Evolutionary conservation across 2,113 vertebrate genomes (phyloP), one percentile per base, ranked within the genome.

Genomic region (Notiomystis cincta): DNA sequence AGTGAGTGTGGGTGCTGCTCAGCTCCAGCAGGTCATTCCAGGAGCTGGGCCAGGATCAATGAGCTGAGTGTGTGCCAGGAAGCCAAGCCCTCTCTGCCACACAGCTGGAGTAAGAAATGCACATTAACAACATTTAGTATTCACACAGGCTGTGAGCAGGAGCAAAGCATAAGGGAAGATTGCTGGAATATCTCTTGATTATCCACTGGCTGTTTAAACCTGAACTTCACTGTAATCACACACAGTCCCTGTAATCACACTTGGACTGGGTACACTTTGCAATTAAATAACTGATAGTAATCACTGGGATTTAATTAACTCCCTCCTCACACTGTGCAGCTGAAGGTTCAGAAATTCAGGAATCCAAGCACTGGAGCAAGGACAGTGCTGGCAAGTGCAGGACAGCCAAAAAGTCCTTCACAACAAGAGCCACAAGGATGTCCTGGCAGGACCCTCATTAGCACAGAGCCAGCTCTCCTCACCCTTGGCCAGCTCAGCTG

Each of bases 381-480:
- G 30, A n/a, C 38, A 64, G 37, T 3, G 40, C 13, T 67, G 48
- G 14, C 4, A 51, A 30, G 7, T 12, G 15, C 31, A 47, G 31
- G 75, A 56, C 48, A 92, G 44, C n/a, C 44, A 47, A 10, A 50
- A 54, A 75, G 8, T 17, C 71, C 62, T 62, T 33, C 40, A 27
- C 61, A 50, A 11, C 1, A 2, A 60, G 62, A 33, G 6, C 3
- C 35, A 4, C 15, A 62, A 15, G 1, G 4, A 13, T 6, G 42
- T 8, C 27, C n/a, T 51, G 60, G 37, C 37, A 33, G 13, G 16
- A 51, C 30, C 30, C 53, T 60, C 35, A 58, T 2, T 0, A 53
- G 51, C 70, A 45, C 65, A 60, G 35, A 1, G 51, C 5, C 37
- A 40, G 69, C 24, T 70, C 60, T 58, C 62, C 78, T 75, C 47